Evolutionary conservation across 2,113 vertebrate genomes (phyloP).

Genomic region (Poicephalus meyeri): DNA sequence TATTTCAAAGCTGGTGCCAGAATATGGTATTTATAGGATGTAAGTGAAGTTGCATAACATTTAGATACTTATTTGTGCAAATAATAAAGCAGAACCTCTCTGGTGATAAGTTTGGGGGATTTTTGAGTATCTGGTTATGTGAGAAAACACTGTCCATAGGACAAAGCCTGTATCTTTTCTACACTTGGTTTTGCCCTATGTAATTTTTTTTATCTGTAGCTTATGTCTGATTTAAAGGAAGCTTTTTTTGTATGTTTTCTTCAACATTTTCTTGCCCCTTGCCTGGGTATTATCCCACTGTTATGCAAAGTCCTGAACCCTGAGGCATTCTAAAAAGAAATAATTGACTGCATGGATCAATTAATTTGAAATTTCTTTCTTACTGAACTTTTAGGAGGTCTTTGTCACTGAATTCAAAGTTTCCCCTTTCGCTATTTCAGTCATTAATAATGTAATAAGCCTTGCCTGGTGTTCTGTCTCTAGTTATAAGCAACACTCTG

Average conservation of each 20-base stretch:
- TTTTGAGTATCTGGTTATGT: not conserved
- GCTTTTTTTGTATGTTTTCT: not conserved
- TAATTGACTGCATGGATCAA: not conserved
- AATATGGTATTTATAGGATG: not conserved
- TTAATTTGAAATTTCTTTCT: not conserved
- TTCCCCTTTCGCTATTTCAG: not conserved
- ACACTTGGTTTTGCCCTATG: fast-evolving
- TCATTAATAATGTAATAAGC: not conserved
- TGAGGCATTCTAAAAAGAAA: not conserved
- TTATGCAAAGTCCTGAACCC: not conserved
- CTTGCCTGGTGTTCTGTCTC: not conserved
- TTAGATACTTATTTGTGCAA: not conserved
- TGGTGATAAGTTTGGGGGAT: not conserved
- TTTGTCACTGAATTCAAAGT: not conserved
- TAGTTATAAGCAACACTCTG: not conserved
- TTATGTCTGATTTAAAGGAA: not conserved
- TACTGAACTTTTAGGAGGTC: not conserved
- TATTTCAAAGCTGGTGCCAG: not conserved
- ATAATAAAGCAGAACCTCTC: not conserved
- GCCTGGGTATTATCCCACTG: fast-evolving
- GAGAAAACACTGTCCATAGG: not conserved
- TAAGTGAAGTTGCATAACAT: not conserved
- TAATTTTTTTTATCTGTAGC: not conserved
- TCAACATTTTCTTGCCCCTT: not conserved
- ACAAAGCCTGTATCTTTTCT: not conserved